Evolutionary conservation across 2,888 invertebrate species (phyloP).

Genomic region (Lochmaea crataegi): DNA sequence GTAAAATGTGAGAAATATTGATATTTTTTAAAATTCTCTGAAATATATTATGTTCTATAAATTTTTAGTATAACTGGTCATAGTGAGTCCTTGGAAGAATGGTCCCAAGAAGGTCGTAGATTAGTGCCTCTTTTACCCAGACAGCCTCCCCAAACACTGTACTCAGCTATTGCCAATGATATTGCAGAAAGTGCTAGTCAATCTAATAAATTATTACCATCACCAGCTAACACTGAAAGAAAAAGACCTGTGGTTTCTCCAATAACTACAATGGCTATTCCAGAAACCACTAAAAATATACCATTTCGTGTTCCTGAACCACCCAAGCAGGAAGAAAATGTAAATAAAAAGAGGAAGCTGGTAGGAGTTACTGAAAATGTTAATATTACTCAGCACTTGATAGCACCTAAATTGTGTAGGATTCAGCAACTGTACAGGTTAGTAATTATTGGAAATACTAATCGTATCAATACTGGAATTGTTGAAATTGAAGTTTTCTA

Average conservation of each 20-base stretch:
- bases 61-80: conserved; percentile 72
- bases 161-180: conserved; percentile 85
- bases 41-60: not conserved
- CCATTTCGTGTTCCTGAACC: conserved; percentile 61
- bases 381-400: conserved; percentile 60
- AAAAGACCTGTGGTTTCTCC: conserved; percentile 55
- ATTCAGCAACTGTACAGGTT: conserved; percentile 64
- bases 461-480: too few species aligned
- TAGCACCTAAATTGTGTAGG: conserved; percentile 62
- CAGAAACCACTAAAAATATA: conserved; percentile 49
- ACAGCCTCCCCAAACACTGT: conserved; percentile 86
- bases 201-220: conserved; percentile 72
- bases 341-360: conserved; percentile 59
- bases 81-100: conserved; percentile 75
- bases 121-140: conserved; percentile 85
- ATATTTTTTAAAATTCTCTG: not conserved
- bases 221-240: conserved; percentile 66
- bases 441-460: conserved; percentile 14
- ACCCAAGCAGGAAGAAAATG: conserved; percentile 60
- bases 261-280: conserved; percentile 20
- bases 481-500: too few species aligned
- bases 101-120: conserved; percentile 90
- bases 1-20: conserved; percentile 4
- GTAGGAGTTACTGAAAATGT: conserved; percentile 57
- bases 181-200: conserved; percentile 75